Conservation (phyloP, 2,797 vertebrate genomes). For the Margarornis squamiger region DNA sequence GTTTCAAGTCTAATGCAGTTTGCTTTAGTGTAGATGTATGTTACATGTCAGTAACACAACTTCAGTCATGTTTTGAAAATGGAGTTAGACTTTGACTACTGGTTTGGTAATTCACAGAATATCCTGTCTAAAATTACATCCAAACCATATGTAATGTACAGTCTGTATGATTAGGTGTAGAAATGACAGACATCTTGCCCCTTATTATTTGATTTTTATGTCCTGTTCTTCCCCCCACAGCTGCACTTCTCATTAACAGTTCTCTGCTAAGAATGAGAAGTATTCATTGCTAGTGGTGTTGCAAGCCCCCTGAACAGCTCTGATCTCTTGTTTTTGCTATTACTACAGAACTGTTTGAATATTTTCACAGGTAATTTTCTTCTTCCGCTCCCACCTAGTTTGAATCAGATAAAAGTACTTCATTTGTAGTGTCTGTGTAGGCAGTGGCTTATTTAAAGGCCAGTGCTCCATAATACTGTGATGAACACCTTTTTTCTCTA, state of each 20-base stretch:
- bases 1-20: slow-evolving; percentile 63
- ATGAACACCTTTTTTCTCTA: background rate
- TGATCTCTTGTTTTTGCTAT: background rate
- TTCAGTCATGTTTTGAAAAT: slow-evolving; percentile 50
- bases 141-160: background rate
- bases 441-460: background rate
- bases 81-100: slow-evolving; percentile 53
- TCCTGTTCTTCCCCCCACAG: background rate
- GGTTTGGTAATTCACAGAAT: slow-evolving; percentile 38
- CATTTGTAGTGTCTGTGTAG: background rate
- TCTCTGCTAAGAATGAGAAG: background rate
- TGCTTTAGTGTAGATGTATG: slow-evolving; percentile 27
- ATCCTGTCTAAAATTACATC: background rate
- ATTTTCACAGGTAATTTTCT: background rate
- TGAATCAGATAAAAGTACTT: background rate
- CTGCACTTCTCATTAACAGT: background rate
- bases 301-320: background rate
- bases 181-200: background rate
- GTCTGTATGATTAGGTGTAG: background rate
- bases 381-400: background rate
- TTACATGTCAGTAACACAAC: slow-evolving; percentile 29
- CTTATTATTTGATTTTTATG: background rate
- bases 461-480: background rate
- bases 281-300: background rate
- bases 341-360: background rate